Percentiles rank a stretch among this genome's conserved stretches.
Conservation (phyloP, 2,888 invertebrate species). For the Orthonychiurus folsomi region DNA sequence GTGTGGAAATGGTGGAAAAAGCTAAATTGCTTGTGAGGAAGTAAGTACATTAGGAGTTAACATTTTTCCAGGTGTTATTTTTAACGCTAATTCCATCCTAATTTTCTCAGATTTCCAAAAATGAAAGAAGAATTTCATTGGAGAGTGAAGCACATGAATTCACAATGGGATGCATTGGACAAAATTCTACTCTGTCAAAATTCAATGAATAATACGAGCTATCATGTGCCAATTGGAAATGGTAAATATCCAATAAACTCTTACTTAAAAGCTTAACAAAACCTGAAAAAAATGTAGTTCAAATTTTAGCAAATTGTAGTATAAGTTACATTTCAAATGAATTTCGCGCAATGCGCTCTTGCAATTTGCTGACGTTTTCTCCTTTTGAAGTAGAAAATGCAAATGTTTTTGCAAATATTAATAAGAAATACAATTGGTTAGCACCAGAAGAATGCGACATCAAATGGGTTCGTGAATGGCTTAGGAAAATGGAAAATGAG, state of each 20-base stretch:
- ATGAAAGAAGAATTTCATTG: conserved; percentile 39
- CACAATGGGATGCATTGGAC: conserved; percentile 39
- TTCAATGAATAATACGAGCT: conserved; percentile 11
- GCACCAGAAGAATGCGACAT: conserved; percentile 30
- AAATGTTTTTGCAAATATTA: too few species aligned
- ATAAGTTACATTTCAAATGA: not conserved
- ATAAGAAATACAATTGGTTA: too few species aligned
- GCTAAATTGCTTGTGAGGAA: not conserved
- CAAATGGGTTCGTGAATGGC: conserved; percentile 38
- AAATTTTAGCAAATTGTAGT: not conserved
- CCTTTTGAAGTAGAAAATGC: too few species aligned
- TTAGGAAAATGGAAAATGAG: conserved; percentile 36
- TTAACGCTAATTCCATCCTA: not conserved
- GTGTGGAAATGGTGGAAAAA: conserved; percentile 6
- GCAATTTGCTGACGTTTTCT: too few species aligned
- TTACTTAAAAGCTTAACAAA: not conserved
- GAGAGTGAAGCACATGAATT: conserved; percentile 38
- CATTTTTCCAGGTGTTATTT: not conserved
- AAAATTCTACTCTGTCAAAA: conserved; percentile 33
- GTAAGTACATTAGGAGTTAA: conserved; percentile 1
- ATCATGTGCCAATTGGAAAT: conserved; percentile 19
- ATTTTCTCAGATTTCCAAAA: conserved; percentile 32
- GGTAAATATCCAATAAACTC: conserved; percentile 11
- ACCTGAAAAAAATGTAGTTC: not conserved
- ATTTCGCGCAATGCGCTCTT: too few species aligned